Evolutionary conservation across 2,797 vertebrate species (phyloP).

Genomic region (Sebastes melanostomus): DNA sequence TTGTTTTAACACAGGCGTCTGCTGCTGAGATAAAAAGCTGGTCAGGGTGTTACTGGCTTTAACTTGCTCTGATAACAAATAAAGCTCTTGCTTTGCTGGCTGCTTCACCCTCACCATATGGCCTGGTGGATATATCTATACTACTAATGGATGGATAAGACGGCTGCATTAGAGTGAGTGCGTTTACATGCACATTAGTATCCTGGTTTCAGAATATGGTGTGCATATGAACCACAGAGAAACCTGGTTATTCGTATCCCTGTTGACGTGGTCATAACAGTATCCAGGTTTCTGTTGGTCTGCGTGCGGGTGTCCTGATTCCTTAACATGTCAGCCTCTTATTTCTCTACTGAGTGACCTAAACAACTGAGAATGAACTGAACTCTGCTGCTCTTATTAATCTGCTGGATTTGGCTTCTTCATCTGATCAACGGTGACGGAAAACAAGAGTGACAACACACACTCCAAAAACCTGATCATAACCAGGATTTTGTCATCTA

Average conservation of each 20-base stretch:
- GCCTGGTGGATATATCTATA: slow-evolving; percentile 22
- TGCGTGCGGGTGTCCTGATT: not conserved
- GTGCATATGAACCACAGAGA: not conserved
- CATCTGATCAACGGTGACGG: not conserved
- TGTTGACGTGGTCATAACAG: not conserved
- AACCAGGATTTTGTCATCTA: not conserved
- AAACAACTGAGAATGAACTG: not conserved
- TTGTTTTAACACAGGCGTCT: not conserved
- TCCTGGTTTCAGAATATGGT: not conserved
- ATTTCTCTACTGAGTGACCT: not conserved
- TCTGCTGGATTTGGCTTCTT: not conserved
- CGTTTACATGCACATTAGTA: not conserved
- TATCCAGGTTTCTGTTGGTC: not conserved
- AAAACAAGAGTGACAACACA: not conserved
- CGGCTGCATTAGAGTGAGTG: not conserved
- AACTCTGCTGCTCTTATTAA: not conserved
- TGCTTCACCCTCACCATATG: slow-evolving; percentile 45
- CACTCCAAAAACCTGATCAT: too few relatives aligned
- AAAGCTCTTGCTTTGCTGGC: not conserved
- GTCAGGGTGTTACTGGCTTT: not conserved
- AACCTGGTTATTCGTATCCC: not conserved
- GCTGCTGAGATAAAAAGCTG: not conserved
- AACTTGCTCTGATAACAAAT: slow-evolving; percentile 3
- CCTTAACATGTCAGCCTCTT: not conserved
- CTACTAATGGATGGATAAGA: slow-evolving; percentile 40